Percentiles rank a stretch among this genome's conserved stretches.
Conservation (phyloP, 2,113 vertebrate genomes). For the Brachypteracias leptosomus region DNA sequence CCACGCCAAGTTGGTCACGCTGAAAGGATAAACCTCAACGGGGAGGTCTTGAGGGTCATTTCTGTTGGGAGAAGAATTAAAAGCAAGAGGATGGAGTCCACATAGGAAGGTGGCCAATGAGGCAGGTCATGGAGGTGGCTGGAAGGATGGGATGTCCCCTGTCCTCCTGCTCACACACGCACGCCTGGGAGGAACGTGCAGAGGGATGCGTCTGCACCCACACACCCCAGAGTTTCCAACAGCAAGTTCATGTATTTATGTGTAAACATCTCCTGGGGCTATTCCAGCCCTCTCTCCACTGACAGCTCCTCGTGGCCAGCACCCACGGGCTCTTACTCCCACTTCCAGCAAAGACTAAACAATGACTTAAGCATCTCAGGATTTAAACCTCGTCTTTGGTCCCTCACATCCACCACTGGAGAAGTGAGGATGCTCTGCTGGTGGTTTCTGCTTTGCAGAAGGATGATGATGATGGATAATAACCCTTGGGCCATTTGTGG, state of each 20-base stretch:
- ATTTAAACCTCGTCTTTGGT: background rate
- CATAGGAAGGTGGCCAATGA: rapidly evolving
- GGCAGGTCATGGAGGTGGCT: background rate
- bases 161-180: background rate
- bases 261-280: constrained; percentile 21
- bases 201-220: background rate
- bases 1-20: background rate
- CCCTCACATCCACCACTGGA: background rate
- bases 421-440: background rate
- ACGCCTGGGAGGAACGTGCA: background rate
- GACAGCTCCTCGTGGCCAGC: background rate
- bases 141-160: background rate
- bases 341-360: constrained; percentile 35
- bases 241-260: background rate
- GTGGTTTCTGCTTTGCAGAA: background rate
- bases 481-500: background rate
- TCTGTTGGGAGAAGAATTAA: background rate
- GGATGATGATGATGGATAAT: rapidly evolving
- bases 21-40: background rate
- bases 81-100: rapidly evolving
- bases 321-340: background rate
- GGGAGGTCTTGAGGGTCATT: background rate
- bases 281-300: background rate
- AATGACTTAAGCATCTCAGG: background rate
- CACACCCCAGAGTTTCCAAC: background rate